phyloP scores from a whole-genome alignment of 2,888 invertebrate genomes.

The Polymixis flavicincta region DNA sequence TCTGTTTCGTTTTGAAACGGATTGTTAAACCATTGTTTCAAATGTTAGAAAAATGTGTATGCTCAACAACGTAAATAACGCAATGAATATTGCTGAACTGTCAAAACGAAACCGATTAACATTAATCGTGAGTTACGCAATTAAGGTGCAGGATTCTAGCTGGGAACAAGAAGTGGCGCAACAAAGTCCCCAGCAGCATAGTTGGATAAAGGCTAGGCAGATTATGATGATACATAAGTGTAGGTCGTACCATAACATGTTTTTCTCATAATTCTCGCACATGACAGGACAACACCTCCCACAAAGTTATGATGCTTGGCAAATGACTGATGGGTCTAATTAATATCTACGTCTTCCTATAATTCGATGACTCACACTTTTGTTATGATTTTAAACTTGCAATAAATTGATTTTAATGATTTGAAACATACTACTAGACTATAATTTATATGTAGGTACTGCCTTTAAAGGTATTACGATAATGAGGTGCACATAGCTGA shows the following conservation, averaged over 20 bases:
- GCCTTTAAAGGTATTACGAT: not conserved
- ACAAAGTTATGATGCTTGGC: constrained; percentile 18
- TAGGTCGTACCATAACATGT: constrained; percentile 39
- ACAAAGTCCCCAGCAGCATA: no score
- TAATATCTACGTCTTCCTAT: constrained; percentile 27
- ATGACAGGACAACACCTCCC: constrained; percentile 27
- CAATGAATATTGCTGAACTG: no score
- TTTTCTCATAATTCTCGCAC: constrained; percentile 39
- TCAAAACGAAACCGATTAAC: no score
- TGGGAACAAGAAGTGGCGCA: no score
- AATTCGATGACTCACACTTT: constrained; percentile 21
- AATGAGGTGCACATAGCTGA: not conserved
- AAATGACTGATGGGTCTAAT: constrained; percentile 38
- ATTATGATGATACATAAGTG: constrained; percentile 20
- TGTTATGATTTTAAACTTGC: constrained; percentile 2
- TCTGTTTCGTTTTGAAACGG: no score
- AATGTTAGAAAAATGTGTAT: no score
- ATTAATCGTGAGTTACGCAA: no score
- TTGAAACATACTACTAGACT: no score
- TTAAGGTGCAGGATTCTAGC: no score
- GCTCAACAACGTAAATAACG: no score
- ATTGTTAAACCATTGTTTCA: no score
- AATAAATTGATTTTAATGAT: constrained; percentile 9
- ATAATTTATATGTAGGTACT: not conserved
- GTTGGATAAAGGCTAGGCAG: no score